Evolutionary conservation across 2,888 invertebrate genomes (phyloP), one percentile per base, ranked within the genome.

Genomic region (Odontomyia ornata): DNA sequence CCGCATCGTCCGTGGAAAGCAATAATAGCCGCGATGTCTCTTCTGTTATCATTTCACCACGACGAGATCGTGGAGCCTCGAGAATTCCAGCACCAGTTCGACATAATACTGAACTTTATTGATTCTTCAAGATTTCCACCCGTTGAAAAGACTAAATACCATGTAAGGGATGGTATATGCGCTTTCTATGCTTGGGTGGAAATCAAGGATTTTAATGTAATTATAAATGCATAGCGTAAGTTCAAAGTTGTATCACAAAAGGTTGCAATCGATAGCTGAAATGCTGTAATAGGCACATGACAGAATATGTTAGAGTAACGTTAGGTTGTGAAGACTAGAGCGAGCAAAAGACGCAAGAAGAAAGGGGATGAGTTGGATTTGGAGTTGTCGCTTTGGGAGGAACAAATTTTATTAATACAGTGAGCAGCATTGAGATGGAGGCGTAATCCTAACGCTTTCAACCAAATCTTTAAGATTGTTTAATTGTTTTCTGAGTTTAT

Each of bases 11-110:
- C 15, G 83, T 83, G 13, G 86, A 84, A 56, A 86, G 86, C 79
- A 84, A 83, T 56, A 82, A 84, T 56, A 86, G 85, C 36, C 82
- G 83, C 1, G 84, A 84, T 52, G 79, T 81, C 75, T 80, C 82
- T 0, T 80, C 77, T n/a, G 21, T 56, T 27, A 75, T 77, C 9
- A 76, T 77, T 13, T 77, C 80, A 36, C 78, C 79, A 18, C 65
- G 81, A 75, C 79, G 79, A 25, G 80, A 87, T 75, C 84, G 86
- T 18, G 86, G 86, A 56, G 78, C 83, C 79, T 86, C 87, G 76
- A 84, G 84, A 80, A 87, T 87, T 81, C 87, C 87, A 79, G 86
- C 86, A 79, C 87, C 87, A 27, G 83, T 85, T 69, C 77, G 81
- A 72, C 79, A 79, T 62, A 80, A 80, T 76, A 80, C 81, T 18